These are phyloP conservation scores for Carassius carassius DNA, from an alignment of 2,113 vertebrate genomes.

Conservation along the genomic window DNA sequence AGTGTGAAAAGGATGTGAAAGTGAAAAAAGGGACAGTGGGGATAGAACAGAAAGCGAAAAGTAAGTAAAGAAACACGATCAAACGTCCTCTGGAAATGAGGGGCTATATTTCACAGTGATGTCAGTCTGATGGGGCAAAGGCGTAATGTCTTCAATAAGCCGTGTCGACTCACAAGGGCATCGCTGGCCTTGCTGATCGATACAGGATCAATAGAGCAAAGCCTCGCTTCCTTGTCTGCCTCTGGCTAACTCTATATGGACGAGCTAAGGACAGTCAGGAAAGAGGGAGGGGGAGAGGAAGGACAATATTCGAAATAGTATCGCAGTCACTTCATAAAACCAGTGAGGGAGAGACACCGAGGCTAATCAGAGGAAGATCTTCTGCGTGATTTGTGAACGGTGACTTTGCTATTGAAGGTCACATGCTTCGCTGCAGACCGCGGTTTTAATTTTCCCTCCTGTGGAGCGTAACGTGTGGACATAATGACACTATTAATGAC, in stretches of 20 bases:
- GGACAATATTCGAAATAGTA: slow-evolving; percentile 50
- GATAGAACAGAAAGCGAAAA: neutral
- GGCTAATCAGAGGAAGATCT: neutral
- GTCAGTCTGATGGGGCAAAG: neutral
- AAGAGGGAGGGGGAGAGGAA: slow-evolving; percentile 26
- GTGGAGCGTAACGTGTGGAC: neutral
- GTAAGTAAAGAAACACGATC: neutral
- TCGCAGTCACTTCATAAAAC: slow-evolving; percentile 46
- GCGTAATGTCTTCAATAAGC: slow-evolving; percentile 44
- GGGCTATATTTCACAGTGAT: neutral
- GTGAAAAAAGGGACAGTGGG: neutral
- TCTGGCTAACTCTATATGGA: slow-evolving; percentile 40
- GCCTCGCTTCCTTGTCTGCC: slow-evolving; percentile 35
- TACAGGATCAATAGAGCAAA: slow-evolving; percentile 47
- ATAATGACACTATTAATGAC: neutral
- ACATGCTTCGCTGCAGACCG: neutral
- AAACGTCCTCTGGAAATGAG: neutral
- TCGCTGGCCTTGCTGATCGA: slow-evolving; percentile 41
- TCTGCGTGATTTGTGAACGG: neutral
- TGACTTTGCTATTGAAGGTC: slow-evolving; percentile 30
- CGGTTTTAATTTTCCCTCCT: neutral
- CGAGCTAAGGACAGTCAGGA: slow-evolving; percentile 31
- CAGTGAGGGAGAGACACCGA: slow-evolving; percentile 32
- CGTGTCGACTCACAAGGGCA: slow-evolving; percentile 47
- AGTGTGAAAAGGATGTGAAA: slow-evolving; percentile 22